Base-by-base conservation (phyloP, 2,888 invertebrate genomes). In the Pachymerium ferrugineum region DNA sequence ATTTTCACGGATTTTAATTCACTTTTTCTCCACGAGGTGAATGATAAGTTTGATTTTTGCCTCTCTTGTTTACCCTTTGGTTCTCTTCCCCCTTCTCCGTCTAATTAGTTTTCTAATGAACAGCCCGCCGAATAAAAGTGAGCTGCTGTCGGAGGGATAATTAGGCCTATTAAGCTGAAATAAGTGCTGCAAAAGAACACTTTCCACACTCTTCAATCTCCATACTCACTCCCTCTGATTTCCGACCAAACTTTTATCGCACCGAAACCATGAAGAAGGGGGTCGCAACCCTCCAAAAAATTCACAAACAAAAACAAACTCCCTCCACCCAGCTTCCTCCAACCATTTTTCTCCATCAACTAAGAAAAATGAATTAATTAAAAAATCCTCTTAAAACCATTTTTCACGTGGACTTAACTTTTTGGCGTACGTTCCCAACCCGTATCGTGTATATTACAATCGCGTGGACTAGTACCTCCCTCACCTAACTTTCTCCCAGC, bases 81-180 rank as follows among this genome's bases (percentile, higher is more conserved):
- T 33, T 33, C 33, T 8, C 33, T 12, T 33, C 33, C 12, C 12
- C 33, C 33, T 33, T 12, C 19, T n/a, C 12, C 47, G 47, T 47
- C 47, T 47, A 47, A 47, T 47, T 47, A 47, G 47, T 47, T 47
- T 47, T 47, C 47, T 47, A 47, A 47, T 47, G 47, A 47, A 47
- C 47, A 47, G 16, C 47, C 47, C 47, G 47, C 47, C 47, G 47
- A 47, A 47, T 47, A 47, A 47, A 47, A 47, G 47, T 47, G 47
- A 47, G 47, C 47, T 47, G 47, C 47, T 47, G 47, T 47, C 47
- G 47, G 47, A 47, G 47, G 47, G 47, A 47, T 47, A 47, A 47
- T 47, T 47, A 47, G 47, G 47, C 47, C 47, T 47, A 47, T 47
- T 47, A 47, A 47, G 47, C 47, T 16, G 47, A 47, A 47, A 47